These are phyloP conservation scores for Teleiodes luculella DNA, from an alignment of 2,888 invertebrate genomes.

Conservation along the genomic window DNA sequence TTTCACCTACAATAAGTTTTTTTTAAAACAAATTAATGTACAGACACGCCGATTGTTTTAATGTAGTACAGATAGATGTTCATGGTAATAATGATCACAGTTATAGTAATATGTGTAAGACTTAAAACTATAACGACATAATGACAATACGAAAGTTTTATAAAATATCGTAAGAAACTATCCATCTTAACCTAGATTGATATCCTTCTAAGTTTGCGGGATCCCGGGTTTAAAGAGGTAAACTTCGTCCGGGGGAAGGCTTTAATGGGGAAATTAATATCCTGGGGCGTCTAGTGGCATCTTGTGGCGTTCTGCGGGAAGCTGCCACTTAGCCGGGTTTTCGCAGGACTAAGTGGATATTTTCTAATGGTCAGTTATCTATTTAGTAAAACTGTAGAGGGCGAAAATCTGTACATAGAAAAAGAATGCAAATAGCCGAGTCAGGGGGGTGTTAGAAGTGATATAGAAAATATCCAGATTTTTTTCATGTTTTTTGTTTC, in stretches of 20 bases:
- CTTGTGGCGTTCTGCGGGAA: background rate
- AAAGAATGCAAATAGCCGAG: too few species aligned
- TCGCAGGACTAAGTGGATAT: background rate
- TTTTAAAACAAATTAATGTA: too few species aligned
- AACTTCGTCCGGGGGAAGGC: conserved; percentile 23
- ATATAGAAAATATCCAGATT: too few species aligned
- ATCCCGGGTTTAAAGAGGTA: conserved; percentile 22
- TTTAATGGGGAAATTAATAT: conserved; percentile 25
- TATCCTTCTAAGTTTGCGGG: conserved; percentile 29
- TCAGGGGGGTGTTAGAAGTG: too few species aligned
- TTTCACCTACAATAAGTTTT: too few species aligned
- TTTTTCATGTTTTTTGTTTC: too few species aligned
- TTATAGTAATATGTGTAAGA: background rate
- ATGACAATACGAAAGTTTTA: conserved; percentile 31
- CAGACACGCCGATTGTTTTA: too few species aligned
- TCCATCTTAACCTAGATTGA: conserved; percentile 31
- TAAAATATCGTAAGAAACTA: conserved; percentile 32
- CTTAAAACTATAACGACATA: conserved; percentile 14
- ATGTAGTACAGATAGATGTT: too few species aligned
- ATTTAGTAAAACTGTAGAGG: too few species aligned
- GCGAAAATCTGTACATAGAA: too few species aligned
- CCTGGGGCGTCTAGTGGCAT: background rate
- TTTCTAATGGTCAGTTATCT: background rate
- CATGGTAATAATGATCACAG: background rate
- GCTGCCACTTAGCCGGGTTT: background rate